Base-by-base conservation (phyloP, 2,113 vertebrate species). In the Blennius ocellaris region DNA sequence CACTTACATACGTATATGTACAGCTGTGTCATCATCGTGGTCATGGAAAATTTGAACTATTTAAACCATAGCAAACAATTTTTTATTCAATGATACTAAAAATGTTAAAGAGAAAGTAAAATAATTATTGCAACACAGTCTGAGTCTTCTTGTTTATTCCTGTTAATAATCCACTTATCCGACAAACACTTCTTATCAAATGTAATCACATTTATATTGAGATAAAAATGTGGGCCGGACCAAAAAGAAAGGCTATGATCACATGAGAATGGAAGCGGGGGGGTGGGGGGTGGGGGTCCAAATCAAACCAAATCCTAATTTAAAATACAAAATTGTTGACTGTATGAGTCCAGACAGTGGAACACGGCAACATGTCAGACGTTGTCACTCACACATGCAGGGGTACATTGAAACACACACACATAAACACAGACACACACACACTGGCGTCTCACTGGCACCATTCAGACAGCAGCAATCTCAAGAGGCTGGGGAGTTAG, bases 371-470 rank as follows among this genome's bases (percentile, higher is more conserved):
- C 50, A 57, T 75, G 57, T 78, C n/a, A n/a, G n/a, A n/a, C n/a
- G n/a, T n/a, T n/a, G n/a, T n/a, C 41, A 14, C 15, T 30, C 50
- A 30, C 62, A 54, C 43, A 60, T 55, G 56, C 58, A 63, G 48
- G 49, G 8, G 21, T 30, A 4, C 21, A 30, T 30, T 30, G 2
- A 30, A 30, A 30, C 21, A 30, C 21, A 30, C 21, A 30, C 21
- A 30, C 21, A 71, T 59, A 77, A 53, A 67, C 7, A 77, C 40
- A 73, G 5, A 58, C 59, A 73, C 56, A 68, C 66, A 78, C 30
- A 67, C 66, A 71, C 82, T 88, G 87, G 86, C 79, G 84, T 87
- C 86, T 77, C n/a, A 49, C 90, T 88, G 90, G 82, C 83, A 88
- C 86, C 87, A 45, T 80, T 76, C 41, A 81, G 87, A 65, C 79